phyloP scores from a whole-genome alignment of 2,888 invertebrate species.

The Apodemia mormo region DNA sequence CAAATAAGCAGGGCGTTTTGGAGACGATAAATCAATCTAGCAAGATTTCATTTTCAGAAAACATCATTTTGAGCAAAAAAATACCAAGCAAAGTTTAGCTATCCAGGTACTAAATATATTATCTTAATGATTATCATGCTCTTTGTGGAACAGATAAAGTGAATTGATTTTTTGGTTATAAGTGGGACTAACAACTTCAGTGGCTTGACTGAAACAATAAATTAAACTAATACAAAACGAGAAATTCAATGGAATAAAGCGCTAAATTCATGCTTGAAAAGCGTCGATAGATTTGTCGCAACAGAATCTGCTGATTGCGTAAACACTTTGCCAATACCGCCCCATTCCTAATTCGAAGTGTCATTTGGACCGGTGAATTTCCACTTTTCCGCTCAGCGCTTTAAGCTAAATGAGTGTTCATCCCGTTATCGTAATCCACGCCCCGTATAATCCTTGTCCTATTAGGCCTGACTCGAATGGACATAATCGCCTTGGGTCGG shows the following conservation, averaged over 20 bases:
- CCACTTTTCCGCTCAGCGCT: conserved; percentile 34
- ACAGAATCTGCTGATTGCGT: conserved; percentile 13
- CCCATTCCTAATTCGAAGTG: conserved; percentile 11
- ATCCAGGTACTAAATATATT: no score
- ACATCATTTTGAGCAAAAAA: no score
- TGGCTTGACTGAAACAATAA: neutral
- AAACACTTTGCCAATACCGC: conserved; percentile 15
- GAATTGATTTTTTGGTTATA: no score
- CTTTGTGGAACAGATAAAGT: no score
- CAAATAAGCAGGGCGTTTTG: no score
- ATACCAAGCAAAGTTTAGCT: no score
- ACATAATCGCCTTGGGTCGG: conserved; percentile 27
- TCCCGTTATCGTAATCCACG: conserved; percentile 31
- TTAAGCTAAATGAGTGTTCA: conserved; percentile 38
- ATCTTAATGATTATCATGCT: no score
- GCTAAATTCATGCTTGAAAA: neutral
- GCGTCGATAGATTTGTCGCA: neutral
- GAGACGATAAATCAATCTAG: no score
- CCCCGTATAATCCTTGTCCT: conserved; percentile 37
- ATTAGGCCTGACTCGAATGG: conserved; percentile 30
- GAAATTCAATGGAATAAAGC: neutral
- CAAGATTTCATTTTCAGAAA: no score
- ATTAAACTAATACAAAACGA: neutral
- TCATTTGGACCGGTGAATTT: conserved; percentile 19
- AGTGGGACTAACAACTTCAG: no score